A percentile compares a stretch with the other conserved stretches of the same genome.
phyloP scores from a whole-genome alignment of 2,888 invertebrate species.

The Dicranocentrus wangi region DNA sequence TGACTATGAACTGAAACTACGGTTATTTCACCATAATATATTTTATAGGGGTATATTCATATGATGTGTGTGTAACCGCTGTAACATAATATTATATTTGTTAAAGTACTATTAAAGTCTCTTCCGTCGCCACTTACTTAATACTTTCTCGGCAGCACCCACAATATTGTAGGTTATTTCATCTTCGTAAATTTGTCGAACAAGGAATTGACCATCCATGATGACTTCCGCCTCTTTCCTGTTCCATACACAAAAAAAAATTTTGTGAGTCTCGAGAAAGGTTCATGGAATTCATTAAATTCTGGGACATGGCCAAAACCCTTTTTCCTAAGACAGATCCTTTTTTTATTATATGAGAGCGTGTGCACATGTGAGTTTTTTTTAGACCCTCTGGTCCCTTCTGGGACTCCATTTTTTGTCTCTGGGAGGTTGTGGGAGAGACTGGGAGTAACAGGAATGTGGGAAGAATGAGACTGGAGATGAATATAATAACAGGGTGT shows the following conservation, averaged over 20 bases:
- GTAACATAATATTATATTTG: no score
- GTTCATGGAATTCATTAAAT: conserved; percentile 59
- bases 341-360: no score
- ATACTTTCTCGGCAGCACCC: conserved; percentile 90
- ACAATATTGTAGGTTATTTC: conserved; percentile 95
- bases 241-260: conserved; percentile 60
- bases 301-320: conserved; percentile 49
- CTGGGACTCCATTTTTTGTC: not conserved
- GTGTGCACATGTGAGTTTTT: not conserved
- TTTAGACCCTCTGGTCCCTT: conserved; percentile 3
- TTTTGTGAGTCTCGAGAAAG: conserved; percentile 29
- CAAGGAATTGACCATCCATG: conserved; percentile 96
- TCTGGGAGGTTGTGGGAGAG: no score
- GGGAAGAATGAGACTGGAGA: no score
- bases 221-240: conserved; percentile 93
- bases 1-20: no score
- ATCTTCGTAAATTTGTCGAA: conserved; percentile 95
- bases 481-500: no score
- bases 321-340: conserved; percentile 34
- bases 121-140: conserved; percentile 89
- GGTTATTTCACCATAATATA: no score
- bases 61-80: no score
- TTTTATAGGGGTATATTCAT: no score
- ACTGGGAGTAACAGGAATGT: no score
- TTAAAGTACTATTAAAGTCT: no score